A percentile compares a stretch with the other conserved stretches of the same genome.
These are phyloP conservation scores for Pseudomugil tenellus DNA, from an alignment of 2,797 vertebrate species.

Conservation along the genomic window DNA sequence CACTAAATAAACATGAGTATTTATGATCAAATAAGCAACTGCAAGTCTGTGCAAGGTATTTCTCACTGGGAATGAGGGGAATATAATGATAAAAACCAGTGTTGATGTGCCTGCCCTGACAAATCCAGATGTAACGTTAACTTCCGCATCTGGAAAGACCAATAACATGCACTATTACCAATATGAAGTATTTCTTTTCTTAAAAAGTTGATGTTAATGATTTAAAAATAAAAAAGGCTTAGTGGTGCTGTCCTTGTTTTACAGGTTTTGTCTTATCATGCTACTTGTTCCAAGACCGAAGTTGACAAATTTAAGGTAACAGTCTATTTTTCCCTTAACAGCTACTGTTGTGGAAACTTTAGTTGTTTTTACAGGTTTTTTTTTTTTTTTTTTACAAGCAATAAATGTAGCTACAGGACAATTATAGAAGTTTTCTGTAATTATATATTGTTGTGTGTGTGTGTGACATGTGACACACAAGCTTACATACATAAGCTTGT, in stretches of 20 bases:
- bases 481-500: no score
- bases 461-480: no score
- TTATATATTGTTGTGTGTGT: background rate
- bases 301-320: constrained; percentile 99
- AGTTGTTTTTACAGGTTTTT: background rate
- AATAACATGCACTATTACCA: constrained; percentile 13
- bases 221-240: constrained; percentile 22
- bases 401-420: background rate
- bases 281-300: constrained; percentile 98
- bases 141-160: constrained; percentile 42
- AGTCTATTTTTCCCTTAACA: background rate
- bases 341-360: background rate
- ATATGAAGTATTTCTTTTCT: constrained; percentile 14
- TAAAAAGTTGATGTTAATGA: constrained; percentile 1
- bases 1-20: constrained; percentile 80
- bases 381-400: background rate
- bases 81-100: constrained; percentile 53
- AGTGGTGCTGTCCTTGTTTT: constrained; percentile 52
- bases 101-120: constrained; percentile 53
- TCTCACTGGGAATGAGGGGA: constrained; percentile 69
- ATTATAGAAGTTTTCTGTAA: background rate
- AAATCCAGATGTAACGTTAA: constrained; percentile 36
- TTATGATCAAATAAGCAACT: constrained; percentile 79
- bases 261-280: constrained; percentile 98
- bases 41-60: constrained; percentile 66